Conservation (phyloP, 2,888 invertebrate genomes). For the Octonoba sinensis region DNA sequence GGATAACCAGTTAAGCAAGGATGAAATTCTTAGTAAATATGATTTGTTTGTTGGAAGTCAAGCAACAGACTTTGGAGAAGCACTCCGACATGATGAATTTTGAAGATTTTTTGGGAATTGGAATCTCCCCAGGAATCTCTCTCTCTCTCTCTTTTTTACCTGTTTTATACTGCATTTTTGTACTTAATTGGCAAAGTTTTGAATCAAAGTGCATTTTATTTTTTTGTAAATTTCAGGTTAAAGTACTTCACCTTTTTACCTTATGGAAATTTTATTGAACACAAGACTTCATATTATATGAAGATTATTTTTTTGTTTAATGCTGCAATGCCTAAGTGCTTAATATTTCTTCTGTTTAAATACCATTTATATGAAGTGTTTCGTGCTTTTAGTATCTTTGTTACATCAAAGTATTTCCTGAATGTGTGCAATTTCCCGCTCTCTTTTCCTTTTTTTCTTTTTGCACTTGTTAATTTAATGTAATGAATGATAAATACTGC, state of each 20-base stretch:
- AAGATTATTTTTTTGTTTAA: too few species aligned
- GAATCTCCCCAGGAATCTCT: constrained; percentile 2
- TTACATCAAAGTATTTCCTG: too few species aligned
- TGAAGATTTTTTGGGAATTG: constrained; percentile 72
- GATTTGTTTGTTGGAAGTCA: constrained; percentile 98
- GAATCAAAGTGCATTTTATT: neutral
- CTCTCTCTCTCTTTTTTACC: neutral
- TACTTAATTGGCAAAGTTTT: constrained; percentile 27
- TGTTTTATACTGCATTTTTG: constrained; percentile 28
- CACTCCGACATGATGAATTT: constrained; percentile 96
- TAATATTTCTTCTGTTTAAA: too few species aligned
- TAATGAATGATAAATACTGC: too few species aligned
- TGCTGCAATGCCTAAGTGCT: too few species aligned
- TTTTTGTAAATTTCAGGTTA: neutral
- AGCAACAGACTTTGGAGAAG: constrained; percentile 98
- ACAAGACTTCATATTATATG: too few species aligned
- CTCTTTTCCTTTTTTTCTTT: too few species aligned
- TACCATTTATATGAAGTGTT: too few species aligned
- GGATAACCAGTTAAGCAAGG: constrained; percentile 89
- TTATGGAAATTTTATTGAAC: too few species aligned
- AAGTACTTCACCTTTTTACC: neutral
- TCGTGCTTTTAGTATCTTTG: too few species aligned
- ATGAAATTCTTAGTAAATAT: constrained; percentile 93
- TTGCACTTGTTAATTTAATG: too few species aligned
- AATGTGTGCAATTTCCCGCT: too few species aligned